Evolutionary conservation across 2,797 vertebrate species (phyloP).

Genomic region (Xerus rutilus): DNA sequence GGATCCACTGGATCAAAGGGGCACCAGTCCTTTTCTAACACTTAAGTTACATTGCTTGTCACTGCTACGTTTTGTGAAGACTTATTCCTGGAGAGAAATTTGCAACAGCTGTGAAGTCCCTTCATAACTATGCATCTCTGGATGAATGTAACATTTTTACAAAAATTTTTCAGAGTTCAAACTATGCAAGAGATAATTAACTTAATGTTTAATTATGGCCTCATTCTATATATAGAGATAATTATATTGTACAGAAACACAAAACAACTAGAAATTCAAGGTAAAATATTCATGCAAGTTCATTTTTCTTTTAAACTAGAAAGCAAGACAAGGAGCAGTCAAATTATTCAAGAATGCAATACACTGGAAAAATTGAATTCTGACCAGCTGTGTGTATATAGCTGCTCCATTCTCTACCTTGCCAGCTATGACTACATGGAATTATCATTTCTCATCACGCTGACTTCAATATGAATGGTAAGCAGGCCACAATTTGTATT

Average conservation of each 20-base stretch:
- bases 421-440: not conserved
- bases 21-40: not conserved
- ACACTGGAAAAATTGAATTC: conserved; percentile 14
- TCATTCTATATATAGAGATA: not conserved
- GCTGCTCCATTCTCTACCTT: not conserved
- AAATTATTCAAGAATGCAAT: conserved; percentile 16
- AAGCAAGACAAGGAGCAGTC: not conserved
- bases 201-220: conserved; percentile 6
- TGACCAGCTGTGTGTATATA: not conserved
- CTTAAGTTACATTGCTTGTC: not conserved
- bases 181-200: not conserved
- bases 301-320: not conserved
- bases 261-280: conserved; percentile 37
- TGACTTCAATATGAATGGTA: conserved; percentile 21
- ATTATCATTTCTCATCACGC: conserved; percentile 33
- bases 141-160: not conserved
- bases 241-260: conserved; percentile 36
- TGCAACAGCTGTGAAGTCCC: not conserved
- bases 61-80: not conserved
- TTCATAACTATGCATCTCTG: not conserved
- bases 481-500: not conserved
- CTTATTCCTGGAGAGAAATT: not conserved
- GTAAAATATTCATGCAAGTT: not conserved
- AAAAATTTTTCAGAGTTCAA: conserved; percentile 1
- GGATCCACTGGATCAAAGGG: not conserved